Evolutionary conservation across 64 coral and sea anemone genomes (phyloP).

Genomic region (Dendrophyllia cribrosa): DNA sequence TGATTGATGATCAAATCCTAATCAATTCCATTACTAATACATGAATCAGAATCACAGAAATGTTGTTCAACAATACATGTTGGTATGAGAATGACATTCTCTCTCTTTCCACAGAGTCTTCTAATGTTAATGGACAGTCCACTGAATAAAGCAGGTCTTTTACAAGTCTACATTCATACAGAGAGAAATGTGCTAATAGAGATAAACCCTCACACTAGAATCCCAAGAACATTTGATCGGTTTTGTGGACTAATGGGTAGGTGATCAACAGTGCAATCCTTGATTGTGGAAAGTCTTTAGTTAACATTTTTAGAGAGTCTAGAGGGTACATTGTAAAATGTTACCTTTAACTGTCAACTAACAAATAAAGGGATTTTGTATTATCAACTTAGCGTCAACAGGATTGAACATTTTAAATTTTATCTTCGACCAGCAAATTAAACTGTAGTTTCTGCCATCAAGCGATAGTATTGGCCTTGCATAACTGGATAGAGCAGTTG

Average conservation of each 20-base stretch:
- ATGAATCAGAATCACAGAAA: too few relatives aligned
- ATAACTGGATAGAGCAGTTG: too few relatives aligned
- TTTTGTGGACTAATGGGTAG: conserved; percentile 99
- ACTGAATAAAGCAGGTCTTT: conserved; percentile 92
- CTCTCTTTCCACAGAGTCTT: conserved; percentile 69
- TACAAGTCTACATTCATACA: conserved; percentile 99
- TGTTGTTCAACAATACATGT: not conserved
- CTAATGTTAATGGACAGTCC: conserved; percentile 98
- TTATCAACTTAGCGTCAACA: too few relatives aligned
- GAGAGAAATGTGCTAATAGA: conserved; percentile 98
- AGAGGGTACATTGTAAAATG: not conserved
- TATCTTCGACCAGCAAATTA: too few relatives aligned
- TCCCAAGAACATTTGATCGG: conserved; percentile 98
- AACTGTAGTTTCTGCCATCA: too few relatives aligned
- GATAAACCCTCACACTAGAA: conserved; percentile 98
- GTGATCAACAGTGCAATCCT: not conserved
- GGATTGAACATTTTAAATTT: too few relatives aligned
- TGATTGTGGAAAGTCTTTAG: not conserved
- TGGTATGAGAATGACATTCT: not conserved
- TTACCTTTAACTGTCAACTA: not conserved
- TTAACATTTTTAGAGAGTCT: not conserved
- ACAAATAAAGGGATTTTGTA: too few relatives aligned
- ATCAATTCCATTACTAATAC: too few relatives aligned
- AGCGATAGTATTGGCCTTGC: too few relatives aligned
- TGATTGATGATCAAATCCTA: too few relatives aligned